Evolutionary conservation across 2,888 invertebrate genomes (phyloP).

Genomic region (Theodoxus fluviatilis): DNA sequence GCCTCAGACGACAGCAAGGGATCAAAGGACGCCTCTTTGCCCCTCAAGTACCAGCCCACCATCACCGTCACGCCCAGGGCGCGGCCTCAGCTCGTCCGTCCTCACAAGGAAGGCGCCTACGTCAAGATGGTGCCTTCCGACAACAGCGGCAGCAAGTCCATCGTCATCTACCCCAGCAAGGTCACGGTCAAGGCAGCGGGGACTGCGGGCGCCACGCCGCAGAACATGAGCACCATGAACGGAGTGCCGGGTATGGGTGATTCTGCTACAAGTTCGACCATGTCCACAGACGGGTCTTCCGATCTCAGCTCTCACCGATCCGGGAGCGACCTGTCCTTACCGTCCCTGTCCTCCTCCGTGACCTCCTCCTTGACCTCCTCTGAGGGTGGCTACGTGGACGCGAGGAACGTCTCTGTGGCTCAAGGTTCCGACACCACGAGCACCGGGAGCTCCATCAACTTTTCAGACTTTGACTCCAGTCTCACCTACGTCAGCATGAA

Average conservation of each 20-base stretch:
- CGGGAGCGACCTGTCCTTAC: slow-evolving; percentile 31
- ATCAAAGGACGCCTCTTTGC: slow-evolving; percentile 21
- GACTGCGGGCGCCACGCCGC: neutral
- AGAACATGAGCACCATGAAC: neutral
- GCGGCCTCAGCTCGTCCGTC: slow-evolving; percentile 29
- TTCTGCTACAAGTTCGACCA: neutral
- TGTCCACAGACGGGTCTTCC: slow-evolving; percentile 4
- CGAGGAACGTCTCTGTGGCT: slow-evolving; percentile 27
- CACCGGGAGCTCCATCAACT: slow-evolving; percentile 33
- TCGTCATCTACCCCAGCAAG: too few species aligned
- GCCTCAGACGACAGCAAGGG: slow-evolving; percentile 21
- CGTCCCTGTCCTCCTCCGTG: slow-evolving; percentile 31
- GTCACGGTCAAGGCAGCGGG: slow-evolving; percentile 31
- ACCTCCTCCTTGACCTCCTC: too few species aligned
- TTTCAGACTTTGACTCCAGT: slow-evolving; percentile 41
- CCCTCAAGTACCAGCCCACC: slow-evolving; percentile 45
- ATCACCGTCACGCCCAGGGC: slow-evolving; percentile 44
- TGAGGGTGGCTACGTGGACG: slow-evolving; percentile 41
- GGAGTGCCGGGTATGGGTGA: neutral
- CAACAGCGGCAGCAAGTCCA: slow-evolving; percentile 19
- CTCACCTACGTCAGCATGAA: slow-evolving; percentile 48
- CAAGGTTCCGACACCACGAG: slow-evolving; percentile 8
- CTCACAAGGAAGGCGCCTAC: slow-evolving; percentile 27
- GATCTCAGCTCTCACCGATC: slow-evolving; percentile 26
- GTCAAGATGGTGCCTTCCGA: slow-evolving; percentile 31